Evolutionary conservation across 2,113 vertebrate genomes (phyloP).

Genomic region (Saccopteryx bilineata): DNA sequence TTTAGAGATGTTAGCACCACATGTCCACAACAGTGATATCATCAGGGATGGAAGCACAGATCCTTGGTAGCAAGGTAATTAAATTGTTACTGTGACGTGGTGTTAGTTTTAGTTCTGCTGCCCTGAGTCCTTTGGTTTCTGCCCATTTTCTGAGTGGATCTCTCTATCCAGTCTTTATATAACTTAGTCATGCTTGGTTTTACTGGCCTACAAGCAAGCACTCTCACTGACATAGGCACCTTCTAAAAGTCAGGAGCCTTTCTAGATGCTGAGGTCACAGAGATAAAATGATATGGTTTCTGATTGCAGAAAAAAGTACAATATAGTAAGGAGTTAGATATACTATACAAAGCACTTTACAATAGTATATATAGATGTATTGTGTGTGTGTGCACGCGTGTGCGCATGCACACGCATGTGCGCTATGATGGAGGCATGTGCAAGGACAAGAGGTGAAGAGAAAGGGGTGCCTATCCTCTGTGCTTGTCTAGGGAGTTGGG

Average conservation of each 20-base stretch:
- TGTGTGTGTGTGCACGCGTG: no score
- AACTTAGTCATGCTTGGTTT: neutral
- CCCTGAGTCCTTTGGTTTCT: neutral
- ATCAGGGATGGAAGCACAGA: neutral
- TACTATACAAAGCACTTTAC: neutral
- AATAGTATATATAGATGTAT: neutral
- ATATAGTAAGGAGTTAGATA: neutral
- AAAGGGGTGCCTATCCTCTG: neutral
- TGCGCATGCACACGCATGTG: fast-evolving
- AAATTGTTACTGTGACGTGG: neutral
- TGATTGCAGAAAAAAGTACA: neutral
- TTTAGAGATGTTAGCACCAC: neutral
- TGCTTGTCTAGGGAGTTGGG: neutral
- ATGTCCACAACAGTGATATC: neutral
- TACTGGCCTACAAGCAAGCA: neutral
- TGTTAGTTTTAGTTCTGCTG: neutral
- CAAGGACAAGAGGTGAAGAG: neutral
- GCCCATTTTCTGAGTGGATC: neutral
- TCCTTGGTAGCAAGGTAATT: neutral
- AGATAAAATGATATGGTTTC: neutral
- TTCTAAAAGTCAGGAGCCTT: neutral
- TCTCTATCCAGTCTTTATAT: neutral
- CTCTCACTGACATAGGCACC: neutral
- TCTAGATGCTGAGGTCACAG: neutral
- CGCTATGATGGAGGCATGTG: neutral